These are phyloP conservation scores for Drosophila fulvimacula DNA, from an alignment of 2,888 invertebrate genomes.

Conservation along the genomic window DNA sequence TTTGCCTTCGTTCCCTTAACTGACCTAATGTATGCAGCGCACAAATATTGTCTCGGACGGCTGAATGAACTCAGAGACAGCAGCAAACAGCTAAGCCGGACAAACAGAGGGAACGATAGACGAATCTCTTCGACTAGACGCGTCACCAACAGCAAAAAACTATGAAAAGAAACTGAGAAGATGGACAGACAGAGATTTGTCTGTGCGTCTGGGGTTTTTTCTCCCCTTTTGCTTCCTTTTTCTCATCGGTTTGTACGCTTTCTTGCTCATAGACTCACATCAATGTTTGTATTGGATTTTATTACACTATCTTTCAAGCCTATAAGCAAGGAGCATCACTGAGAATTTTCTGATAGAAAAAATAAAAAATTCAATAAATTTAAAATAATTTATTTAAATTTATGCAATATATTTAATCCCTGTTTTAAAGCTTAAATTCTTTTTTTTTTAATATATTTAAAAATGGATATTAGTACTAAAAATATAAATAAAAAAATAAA, in stretches of 20 bases:
- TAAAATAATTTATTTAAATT: not conserved
- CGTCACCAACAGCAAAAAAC: slow-evolving; percentile 8
- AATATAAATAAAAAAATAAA: no score
- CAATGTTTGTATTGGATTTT: slow-evolving; percentile 1
- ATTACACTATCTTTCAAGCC: not conserved
- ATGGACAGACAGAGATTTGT: slow-evolving; percentile 31
- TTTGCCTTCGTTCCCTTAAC: slow-evolving; percentile 31
- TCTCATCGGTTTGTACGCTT: not conserved
- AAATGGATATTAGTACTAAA: no score
- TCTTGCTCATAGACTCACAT: not conserved
- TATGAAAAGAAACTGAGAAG: slow-evolving; percentile 36
- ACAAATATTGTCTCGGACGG: slow-evolving; percentile 78
- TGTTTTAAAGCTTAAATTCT: no score
- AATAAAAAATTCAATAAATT: not conserved
- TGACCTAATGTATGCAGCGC: slow-evolving; percentile 70
- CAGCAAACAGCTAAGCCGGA: slow-evolving; percentile 48
- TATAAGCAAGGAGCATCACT: not conserved
- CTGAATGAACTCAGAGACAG: slow-evolving; percentile 50
- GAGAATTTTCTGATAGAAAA: not conserved
- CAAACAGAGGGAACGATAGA: slow-evolving; percentile 50
- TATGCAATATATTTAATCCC: no score
- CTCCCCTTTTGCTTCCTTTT: not conserved
- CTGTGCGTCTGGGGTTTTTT: slow-evolving; percentile 23
- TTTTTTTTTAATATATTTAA: no score
- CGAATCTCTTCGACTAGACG: slow-evolving; percentile 36